These are phyloP conservation scores for Pseudorhiza aurosa DNA, from an alignment of 30 jellyfish, hydroid and myxozoan genomes.

Conservation along the genomic window DNA sequence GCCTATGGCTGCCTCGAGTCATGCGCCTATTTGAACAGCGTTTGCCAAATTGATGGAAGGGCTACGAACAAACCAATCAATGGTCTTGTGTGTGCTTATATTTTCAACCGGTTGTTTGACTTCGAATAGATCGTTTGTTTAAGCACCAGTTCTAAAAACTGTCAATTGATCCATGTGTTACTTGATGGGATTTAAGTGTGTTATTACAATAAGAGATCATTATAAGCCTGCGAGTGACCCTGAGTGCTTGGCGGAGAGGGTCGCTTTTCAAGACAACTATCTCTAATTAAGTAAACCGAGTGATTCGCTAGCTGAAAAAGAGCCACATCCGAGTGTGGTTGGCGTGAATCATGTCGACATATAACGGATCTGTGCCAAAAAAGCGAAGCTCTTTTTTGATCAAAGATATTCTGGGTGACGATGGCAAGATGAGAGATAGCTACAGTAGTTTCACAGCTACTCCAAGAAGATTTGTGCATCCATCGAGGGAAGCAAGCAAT, in stretches of 20 bases:
- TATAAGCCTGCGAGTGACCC: slow-evolving; percentile 74
- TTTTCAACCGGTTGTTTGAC: slow-evolving; percentile 69
- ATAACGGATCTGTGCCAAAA: slow-evolving; percentile 1
- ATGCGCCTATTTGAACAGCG: slow-evolving; percentile 69
- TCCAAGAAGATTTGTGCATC: background rate
- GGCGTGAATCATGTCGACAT: background rate
- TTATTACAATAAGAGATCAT: slow-evolving; percentile 73
- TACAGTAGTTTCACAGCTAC: background rate
- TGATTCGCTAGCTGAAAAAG: background rate
- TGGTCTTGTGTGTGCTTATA: slow-evolving; percentile 51
- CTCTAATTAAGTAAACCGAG: background rate
- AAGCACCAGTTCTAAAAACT: slow-evolving; percentile 73
- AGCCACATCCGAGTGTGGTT: background rate
- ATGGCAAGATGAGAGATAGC: background rate
- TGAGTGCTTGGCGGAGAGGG: slow-evolving; percentile 63
- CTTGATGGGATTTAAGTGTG: slow-evolving; percentile 72
- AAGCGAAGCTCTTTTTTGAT: slow-evolving; percentile 47
- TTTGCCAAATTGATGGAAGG: slow-evolving; percentile 69
- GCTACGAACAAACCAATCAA: slow-evolving; percentile 73
- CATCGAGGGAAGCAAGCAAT: background rate
- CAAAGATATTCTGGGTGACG: slow-evolving; percentile 41
- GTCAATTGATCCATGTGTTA: slow-evolving; percentile 73
- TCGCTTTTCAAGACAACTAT: slow-evolving; percentile 15
- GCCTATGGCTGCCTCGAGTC: slow-evolving; percentile 51
- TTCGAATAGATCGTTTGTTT: slow-evolving; percentile 64